These are phyloP conservation scores for Parelbella ahira DNA, from an alignment of 2,888 invertebrate species.

Conservation along the genomic window DNA sequence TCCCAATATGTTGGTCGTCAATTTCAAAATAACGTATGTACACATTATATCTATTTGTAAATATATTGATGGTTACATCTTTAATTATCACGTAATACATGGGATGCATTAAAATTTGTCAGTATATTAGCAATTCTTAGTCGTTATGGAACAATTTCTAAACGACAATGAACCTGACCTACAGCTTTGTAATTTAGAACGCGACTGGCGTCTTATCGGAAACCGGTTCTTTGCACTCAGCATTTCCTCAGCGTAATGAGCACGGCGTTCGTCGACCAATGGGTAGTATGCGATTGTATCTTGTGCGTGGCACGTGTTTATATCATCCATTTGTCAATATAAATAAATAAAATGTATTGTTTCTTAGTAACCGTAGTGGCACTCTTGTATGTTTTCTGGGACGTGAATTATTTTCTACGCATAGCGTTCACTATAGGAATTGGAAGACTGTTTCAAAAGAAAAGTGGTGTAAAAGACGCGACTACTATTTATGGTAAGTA, in stretches of 20 bases:
- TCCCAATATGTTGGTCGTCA: too few species aligned
- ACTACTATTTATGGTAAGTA: constrained; percentile 89
- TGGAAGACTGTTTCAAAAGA: constrained; percentile 85
- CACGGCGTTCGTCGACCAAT: neutral
- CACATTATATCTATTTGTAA: too few species aligned
- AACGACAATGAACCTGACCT: constrained; percentile 2
- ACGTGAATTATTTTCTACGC: constrained; percentile 89
- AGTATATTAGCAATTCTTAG: too few species aligned
- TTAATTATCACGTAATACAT: too few species aligned
- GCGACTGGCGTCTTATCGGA: constrained; percentile 9
- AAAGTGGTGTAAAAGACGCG: constrained; percentile 84
- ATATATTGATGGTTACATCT: too few species aligned
- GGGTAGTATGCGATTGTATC: too few species aligned
- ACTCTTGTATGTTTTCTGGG: constrained; percentile 85
- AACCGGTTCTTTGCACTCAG: constrained; percentile 19
- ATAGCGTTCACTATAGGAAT: constrained; percentile 85
- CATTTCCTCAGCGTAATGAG: constrained; percentile 8
- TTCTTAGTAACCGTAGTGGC: constrained; percentile 58
- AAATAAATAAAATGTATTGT: constrained; percentile 53
- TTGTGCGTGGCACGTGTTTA: constrained; percentile 9
- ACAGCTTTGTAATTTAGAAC: neutral
- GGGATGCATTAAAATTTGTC: too few species aligned
- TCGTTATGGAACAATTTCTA: too few species aligned
- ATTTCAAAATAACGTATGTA: too few species aligned
- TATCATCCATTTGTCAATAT: neutral